phyloP scores from a whole-genome alignment of 2,797 vertebrate genomes.

The Acanthopagrus latus region DNA sequence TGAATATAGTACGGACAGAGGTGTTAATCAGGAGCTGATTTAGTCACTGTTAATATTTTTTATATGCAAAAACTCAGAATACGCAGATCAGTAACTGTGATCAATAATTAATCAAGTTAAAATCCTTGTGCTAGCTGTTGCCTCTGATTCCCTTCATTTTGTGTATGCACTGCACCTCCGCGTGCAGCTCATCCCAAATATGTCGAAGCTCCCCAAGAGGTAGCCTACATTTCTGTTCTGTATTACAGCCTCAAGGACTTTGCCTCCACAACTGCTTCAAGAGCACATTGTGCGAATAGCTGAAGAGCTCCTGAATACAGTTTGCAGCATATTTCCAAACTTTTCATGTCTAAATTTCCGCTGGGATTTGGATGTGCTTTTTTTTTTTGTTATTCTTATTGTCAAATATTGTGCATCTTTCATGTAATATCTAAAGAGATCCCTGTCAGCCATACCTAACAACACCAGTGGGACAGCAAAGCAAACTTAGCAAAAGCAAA shows the following conservation, averaged over 20 bases:
- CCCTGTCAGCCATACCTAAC: neutral
- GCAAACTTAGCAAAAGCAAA: neutral
- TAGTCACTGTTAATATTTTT: conserved; percentile 1
- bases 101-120: neutral
- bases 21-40: conserved; percentile 16
- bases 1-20: conserved; percentile 5
- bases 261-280: conserved; percentile 31
- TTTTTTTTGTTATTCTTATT: conserved; percentile 17
- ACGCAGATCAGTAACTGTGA: neutral
- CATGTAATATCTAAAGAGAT: neutral
- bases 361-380: neutral
- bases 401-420: conserved; percentile 24
- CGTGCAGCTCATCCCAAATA: conserved; percentile 54
- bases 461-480: neutral
- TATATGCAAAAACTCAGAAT: neutral
- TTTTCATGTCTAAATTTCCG: conserved; percentile 23
- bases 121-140: neutral
- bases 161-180: conserved; percentile 10
- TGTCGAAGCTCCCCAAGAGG: conserved; percentile 50
- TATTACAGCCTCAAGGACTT: conserved; percentile 57
- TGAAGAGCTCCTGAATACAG: conserved; percentile 11
- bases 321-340: conserved; percentile 21
- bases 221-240: conserved; percentile 57
- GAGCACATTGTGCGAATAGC: conserved; percentile 31
- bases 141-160: conserved; percentile 11